These are phyloP conservation scores for Hyles lineata DNA, from an alignment of 2,888 invertebrate species.

Conservation along the genomic window DNA sequence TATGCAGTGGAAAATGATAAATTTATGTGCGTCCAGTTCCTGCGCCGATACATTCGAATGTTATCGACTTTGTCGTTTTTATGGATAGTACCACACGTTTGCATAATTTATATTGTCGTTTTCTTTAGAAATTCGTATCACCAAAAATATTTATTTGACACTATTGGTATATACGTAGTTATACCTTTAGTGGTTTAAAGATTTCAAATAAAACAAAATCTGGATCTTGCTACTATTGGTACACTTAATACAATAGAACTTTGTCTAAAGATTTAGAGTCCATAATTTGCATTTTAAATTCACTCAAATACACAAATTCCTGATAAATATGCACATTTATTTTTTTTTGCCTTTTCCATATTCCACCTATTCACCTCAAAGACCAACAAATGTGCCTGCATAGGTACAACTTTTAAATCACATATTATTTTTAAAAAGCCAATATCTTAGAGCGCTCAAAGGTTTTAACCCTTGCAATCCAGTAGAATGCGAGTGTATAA, in stretches of 20 bases:
- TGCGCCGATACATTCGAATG: constrained; percentile 64
- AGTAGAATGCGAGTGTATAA: constrained; percentile 56
- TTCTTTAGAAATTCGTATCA: constrained; percentile 2
- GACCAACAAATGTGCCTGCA: not conserved
- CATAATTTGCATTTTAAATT: too few relatives aligned
- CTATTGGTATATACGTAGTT: too few relatives aligned
- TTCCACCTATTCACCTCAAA: too few relatives aligned
- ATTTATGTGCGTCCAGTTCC: constrained; percentile 82
- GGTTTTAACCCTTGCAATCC: constrained; percentile 9
- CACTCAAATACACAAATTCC: too few relatives aligned
- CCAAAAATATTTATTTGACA: not conserved
- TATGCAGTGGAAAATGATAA: constrained; percentile 84
- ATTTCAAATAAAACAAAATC: too few relatives aligned
- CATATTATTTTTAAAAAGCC: not conserved
- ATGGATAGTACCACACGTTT: constrained; percentile 76
- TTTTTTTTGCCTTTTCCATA: too few relatives aligned
- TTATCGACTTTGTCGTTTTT: constrained; percentile 69
- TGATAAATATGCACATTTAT: too few relatives aligned
- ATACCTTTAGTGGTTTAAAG: too few relatives aligned
- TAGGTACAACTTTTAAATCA: not conserved
- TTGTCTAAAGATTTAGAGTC: too few relatives aligned
- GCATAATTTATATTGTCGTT: constrained; percentile 66
- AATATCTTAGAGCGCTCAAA: not conserved
- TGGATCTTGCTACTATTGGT: too few relatives aligned
- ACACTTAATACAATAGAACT: too few relatives aligned